A percentile compares a stretch with the other conserved stretches of the same genome.
These are phyloP conservation scores for Malthinus flaveolus DNA, from an alignment of 2,888 invertebrate genomes.

Conservation along the genomic window DNA sequence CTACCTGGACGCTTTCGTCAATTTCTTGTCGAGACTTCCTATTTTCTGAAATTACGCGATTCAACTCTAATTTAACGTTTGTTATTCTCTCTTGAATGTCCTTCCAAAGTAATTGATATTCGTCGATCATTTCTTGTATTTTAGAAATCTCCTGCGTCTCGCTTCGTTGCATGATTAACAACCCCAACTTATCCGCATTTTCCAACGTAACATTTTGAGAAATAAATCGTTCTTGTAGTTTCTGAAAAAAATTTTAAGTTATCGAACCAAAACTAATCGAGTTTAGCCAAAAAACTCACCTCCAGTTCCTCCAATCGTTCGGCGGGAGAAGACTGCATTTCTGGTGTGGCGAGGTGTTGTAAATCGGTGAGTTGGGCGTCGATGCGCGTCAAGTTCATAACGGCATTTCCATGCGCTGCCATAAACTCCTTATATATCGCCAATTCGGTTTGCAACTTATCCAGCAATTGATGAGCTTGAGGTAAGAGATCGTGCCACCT, in stretches of 20 bases:
- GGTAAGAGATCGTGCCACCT: slow-evolving; percentile 69
- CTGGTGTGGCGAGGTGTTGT: slow-evolving; percentile 61
- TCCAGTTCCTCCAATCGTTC: slow-evolving; percentile 55
- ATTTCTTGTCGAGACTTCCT: slow-evolving; percentile 52
- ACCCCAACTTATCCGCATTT: slow-evolving; percentile 64
- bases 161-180: slow-evolving; percentile 62
- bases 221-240: slow-evolving; percentile 62
- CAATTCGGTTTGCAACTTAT: slow-evolving; percentile 61
- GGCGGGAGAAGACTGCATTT: slow-evolving; percentile 55
- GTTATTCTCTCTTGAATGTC: slow-evolving; percentile 61
- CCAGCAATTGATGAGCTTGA: slow-evolving; percentile 61
- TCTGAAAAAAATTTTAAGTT: slow-evolving; percentile 42
- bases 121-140: slow-evolving; percentile 65
- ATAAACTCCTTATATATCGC: slow-evolving; percentile 70
- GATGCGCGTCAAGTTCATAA: slow-evolving; percentile 70
- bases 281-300: slow-evolving; percentile 46
- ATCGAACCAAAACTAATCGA: neutral
- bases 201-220: slow-evolving; percentile 58
- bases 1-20: slow-evolving; percentile 68
- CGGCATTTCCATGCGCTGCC: slow-evolving; percentile 70
- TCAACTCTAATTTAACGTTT: slow-evolving; percentile 54
- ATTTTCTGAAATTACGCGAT: slow-evolving; percentile 45
- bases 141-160: slow-evolving; percentile 60
- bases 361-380: slow-evolving; percentile 74
- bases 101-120: slow-evolving; percentile 67